Evolutionary conservation across 2,888 invertebrate species (phyloP).

Genomic region (Tenthredo livida): DNA sequence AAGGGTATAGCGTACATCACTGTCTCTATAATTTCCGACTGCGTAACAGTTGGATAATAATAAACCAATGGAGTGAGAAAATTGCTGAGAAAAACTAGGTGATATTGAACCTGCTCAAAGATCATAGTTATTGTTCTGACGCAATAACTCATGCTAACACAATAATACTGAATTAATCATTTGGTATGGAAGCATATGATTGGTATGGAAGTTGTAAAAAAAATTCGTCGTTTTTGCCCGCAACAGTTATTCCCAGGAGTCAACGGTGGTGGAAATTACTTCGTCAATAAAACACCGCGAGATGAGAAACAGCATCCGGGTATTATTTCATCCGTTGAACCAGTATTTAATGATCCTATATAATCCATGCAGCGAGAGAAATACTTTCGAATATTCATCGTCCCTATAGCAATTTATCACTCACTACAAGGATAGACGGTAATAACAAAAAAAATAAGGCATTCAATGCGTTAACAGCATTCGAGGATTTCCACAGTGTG

Average conservation of each 20-base stretch:
- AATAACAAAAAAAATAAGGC: neutral
- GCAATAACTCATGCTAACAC: neutral
- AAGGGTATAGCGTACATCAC: neutral
- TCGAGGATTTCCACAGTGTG: neutral
- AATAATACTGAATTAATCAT: neutral
- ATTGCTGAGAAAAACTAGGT: neutral
- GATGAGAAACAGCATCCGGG: neutral
- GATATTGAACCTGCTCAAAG: constrained; percentile 13
- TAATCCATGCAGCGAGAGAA: neutral
- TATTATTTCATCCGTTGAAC: neutral
- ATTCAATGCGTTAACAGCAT: neutral
- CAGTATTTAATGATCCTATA: neutral
- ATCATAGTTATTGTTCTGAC: neutral
- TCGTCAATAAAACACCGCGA: neutral
- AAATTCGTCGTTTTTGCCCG: neutral
- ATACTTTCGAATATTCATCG: constrained; percentile 1
- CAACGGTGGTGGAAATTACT: neutral
- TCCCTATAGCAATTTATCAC: neutral
- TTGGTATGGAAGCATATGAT: neutral
- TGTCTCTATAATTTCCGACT: neutral
- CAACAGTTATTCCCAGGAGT: neutral
- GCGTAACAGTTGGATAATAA: neutral
- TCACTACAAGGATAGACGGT: neutral
- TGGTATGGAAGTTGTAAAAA: neutral
- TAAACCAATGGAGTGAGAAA: neutral